Percentiles rank a stretch among this genome's conserved stretches.
Evolutionary conservation across 1,140 invertebrate species (phyloP).

Genomic region (Drosophila nebulosa): DNA sequence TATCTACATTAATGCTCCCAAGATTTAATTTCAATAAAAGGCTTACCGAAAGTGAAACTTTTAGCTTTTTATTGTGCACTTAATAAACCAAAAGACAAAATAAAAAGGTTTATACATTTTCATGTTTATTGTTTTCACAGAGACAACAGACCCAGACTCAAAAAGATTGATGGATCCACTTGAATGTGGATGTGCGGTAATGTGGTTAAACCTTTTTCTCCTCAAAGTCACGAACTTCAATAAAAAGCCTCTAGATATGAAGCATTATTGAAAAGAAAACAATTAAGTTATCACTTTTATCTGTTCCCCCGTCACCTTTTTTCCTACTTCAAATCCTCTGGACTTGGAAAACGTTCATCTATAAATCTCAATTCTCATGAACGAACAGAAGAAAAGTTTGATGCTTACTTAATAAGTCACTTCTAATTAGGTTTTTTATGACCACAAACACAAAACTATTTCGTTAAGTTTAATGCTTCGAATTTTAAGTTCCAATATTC

Average conservation of each 20-base stretch:
- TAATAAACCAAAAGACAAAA: not conserved
- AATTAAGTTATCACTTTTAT: conserved; percentile 31
- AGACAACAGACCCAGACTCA: not conserved
- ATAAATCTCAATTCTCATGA: no score
- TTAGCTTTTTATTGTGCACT: not conserved
- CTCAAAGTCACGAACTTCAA: conserved; percentile 2
- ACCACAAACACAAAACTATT: no score
- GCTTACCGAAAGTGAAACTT: not conserved
- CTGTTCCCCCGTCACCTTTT: conserved; percentile 2
- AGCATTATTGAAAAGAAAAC: conserved; percentile 30
- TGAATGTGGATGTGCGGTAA: conserved; percentile 28
- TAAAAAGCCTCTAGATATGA: conserved; percentile 22
- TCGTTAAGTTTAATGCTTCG: no score
- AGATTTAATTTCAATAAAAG: not conserved
- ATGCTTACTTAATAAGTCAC: no score
- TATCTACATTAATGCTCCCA: not conserved
- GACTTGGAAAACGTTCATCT: not conserved
- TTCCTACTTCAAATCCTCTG: not conserved
- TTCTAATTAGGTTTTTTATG: no score
- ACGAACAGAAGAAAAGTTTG: no score
- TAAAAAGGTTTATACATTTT: not conserved
- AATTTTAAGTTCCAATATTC: no score
- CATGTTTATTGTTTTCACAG: not conserved
- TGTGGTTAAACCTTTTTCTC: conserved; percentile 32
- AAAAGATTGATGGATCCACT: conserved; percentile 1